Evolutionary conservation across 2,113 vertebrate species (phyloP).

Genomic region (cat (Felis catus)): DNA sequence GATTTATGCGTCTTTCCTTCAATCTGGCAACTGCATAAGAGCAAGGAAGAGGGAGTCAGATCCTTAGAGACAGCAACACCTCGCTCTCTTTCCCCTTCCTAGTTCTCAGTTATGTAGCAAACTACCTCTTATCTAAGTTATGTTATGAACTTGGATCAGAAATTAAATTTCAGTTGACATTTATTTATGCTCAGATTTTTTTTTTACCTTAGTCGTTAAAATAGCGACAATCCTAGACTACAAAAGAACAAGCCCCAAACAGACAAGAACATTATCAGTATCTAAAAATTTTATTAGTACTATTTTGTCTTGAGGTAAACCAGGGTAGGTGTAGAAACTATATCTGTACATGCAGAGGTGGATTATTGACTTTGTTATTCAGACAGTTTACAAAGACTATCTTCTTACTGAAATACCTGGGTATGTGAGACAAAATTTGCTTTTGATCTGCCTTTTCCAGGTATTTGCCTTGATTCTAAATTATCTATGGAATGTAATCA

Average conservation of each 20-base stretch:
- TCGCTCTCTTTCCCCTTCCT: not conserved
- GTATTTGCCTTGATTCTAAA: not conserved
- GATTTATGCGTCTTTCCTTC: not conserved
- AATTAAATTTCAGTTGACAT: not conserved
- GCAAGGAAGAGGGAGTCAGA: no score
- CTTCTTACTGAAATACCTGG: not conserved
- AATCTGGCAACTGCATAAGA: not conserved
- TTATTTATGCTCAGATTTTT: not conserved
- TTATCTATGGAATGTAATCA: not conserved
- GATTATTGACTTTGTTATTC: not conserved
- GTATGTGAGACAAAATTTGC: constrained; percentile 3
- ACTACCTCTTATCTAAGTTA: not conserved
- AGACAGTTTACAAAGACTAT: not conserved
- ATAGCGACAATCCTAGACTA: not conserved
- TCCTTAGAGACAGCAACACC: not conserved
- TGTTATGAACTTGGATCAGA: not conserved
- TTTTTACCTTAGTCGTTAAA: not conserved
- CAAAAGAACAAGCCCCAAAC: not conserved
- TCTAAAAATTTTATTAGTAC: not conserved
- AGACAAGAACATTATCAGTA: not conserved
- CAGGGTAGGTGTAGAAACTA: not conserved
- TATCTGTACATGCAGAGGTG: not conserved
- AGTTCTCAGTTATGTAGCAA: not conserved
- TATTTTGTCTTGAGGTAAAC: not conserved
- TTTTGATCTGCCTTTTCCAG: not conserved